These are phyloP conservation scores for Hyphantria cunea DNA, from an alignment of 1,140 invertebrate genomes.

Conservation along the genomic window DNA sequence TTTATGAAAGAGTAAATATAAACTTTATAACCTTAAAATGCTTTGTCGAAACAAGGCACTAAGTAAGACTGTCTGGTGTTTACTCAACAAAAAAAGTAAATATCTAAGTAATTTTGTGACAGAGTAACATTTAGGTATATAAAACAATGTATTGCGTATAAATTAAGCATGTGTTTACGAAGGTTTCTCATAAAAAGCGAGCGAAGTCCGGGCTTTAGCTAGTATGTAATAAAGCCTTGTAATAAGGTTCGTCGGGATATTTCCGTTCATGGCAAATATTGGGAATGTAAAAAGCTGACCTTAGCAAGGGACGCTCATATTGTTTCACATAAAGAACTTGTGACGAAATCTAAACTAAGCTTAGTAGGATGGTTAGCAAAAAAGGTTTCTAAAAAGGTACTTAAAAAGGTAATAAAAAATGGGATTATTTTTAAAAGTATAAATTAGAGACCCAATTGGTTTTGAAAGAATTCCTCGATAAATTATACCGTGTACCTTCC, in stretches of 20 bases:
- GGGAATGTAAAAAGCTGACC: conserved; percentile 41
- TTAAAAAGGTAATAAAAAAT: background rate
- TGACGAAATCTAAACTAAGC: conserved; percentile 38
- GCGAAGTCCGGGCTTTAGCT: background rate
- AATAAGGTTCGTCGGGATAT: conserved; percentile 27
- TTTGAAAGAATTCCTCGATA: too few species aligned
- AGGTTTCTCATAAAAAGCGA: background rate
- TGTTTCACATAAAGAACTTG: conserved; percentile 47
- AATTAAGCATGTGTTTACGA: background rate
- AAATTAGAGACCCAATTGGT: too few species aligned
- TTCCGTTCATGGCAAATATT: conserved; percentile 31
- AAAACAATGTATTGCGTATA: background rate
- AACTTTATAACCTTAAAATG: too few species aligned
- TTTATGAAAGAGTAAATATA: too few species aligned
- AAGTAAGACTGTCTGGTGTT: too few species aligned
- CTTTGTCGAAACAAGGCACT: too few species aligned
- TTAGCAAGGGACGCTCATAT: conserved; percentile 32
- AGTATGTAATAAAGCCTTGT: conserved; percentile 18
- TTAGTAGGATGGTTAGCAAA: conserved; percentile 30
- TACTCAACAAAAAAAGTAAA: too few species aligned
- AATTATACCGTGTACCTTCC: too few species aligned
- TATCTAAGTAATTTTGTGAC: too few species aligned
- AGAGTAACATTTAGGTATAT: too few species aligned
- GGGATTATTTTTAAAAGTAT: background rate
- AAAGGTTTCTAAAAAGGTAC: conserved; percentile 9